These are phyloP conservation scores for Oreochromis spilurus DNA, from an alignment of 2,113 vertebrate species.

Conservation along the genomic window DNA sequence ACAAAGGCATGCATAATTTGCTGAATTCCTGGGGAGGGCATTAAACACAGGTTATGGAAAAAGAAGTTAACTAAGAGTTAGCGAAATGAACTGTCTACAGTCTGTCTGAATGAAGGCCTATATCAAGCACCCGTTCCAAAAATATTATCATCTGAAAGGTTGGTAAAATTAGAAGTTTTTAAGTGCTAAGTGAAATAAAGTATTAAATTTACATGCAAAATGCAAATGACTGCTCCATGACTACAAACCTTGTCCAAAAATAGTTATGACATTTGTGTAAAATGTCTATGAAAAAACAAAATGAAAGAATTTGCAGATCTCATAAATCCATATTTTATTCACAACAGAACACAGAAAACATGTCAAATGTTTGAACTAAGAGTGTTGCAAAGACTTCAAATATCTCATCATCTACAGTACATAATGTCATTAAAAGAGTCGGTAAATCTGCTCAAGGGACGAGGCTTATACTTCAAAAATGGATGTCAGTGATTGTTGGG, in stretches of 20 bases:
- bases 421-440: neutral
- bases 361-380: neutral
- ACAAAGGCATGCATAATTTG: neutral
- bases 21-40: neutral
- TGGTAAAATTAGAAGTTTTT: neutral
- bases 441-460: neutral
- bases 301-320: too few species aligned
- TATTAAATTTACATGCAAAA: neutral
- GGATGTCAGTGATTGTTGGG: neutral
- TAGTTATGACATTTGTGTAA: neutral
- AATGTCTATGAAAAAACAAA: too few species aligned
- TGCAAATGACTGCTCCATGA: neutral
- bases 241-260: neutral
- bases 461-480: neutral
- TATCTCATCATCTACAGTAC: neutral
- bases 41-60: neutral
- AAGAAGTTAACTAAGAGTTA: neutral
- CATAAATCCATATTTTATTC: too few species aligned
- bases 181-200: neutral
- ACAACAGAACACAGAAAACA: neutral
- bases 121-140: neutral
- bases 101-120: neutral
- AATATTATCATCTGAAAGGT: neutral
- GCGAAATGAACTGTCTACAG: neutral
- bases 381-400: neutral